Conservation (phyloP, 2,797 vertebrate species). For the Delichon dasypus region DNA sequence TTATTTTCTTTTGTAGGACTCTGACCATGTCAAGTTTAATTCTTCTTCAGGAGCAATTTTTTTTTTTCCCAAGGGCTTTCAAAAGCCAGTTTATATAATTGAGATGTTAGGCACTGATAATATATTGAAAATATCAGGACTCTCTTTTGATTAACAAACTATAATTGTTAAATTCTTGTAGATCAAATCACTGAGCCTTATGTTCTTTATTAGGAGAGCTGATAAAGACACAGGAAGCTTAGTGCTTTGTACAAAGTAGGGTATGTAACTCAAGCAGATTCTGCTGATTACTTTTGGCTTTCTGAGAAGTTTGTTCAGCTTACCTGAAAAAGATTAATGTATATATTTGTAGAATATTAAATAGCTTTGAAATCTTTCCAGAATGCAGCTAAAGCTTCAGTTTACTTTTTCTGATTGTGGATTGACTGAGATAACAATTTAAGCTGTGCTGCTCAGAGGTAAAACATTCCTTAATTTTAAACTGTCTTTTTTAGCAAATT, state of each 20-base stretch:
- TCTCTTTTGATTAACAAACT: neutral
- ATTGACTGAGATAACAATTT: neutral
- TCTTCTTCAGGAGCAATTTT: neutral
- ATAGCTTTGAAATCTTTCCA: neutral
- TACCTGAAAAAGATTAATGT: neutral
- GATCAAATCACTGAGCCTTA: neutral
- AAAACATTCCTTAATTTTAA: neutral
- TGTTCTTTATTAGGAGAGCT: neutral
- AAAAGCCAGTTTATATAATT: neutral
- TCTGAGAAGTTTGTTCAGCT: neutral
- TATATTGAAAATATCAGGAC: neutral
- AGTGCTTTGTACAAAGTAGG: neutral
- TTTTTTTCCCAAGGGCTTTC: neutral
- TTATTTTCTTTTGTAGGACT: neutral
- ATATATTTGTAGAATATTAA: neutral
- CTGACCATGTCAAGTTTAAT: neutral
- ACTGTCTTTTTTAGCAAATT: neutral
- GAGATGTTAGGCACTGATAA: neutral
- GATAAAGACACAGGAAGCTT: neutral
- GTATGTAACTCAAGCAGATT: neutral
- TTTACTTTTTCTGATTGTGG: neutral
- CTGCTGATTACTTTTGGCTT: neutral
- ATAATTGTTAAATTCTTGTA: neutral
- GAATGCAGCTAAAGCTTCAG: neutral
- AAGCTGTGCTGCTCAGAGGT: neutral